Base-by-base conservation (phyloP, 1,140 invertebrate genomes). In the Colletes latitarsis region DNA sequence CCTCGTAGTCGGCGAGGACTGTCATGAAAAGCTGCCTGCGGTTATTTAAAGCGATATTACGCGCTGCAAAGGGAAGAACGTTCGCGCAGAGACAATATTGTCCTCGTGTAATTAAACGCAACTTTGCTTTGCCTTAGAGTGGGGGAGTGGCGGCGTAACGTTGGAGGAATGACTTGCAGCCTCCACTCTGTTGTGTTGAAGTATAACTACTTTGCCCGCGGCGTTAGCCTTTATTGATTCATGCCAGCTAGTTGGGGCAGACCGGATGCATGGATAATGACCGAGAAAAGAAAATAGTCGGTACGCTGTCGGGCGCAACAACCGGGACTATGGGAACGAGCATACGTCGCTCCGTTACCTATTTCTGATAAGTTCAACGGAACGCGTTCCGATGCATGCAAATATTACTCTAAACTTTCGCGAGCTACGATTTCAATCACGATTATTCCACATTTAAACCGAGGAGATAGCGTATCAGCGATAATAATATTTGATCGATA, bases 21-120 rank as follows among this genome's bases (percentile, higher is more conserved):
- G 43, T 70, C 17, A 39, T 6, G 17, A 19, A 41, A 30, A 67
- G 14, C 3, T 30, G 57, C 60, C 64, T n/a, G 53, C 21, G 55
- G 70, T 60, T 78, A 66, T 81, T 77, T 81, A 72, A 82, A 79
- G 58, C 63, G 52, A 83, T 63, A 77, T 74, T 66, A 62, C 21
- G 43, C 57, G 52, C n/a, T 19, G 53, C 83, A 80, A 85, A 80
- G 70, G 68, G 70, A 64, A 17, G 63, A 69, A 66, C 57, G 43
- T 67, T 75, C 30, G 30, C 64, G 58, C 49, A 79, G 85, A 81
- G 81, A 84, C 82, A 82, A 88, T 87, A 84, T 87, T 89, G 80
- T 83, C 71, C 55, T 60, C 74, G 68, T 81, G 73, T 84, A 89
- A 89, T 88, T 87, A 88, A 84, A 88, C 66, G 69, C 70, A 81